Evolutionary conservation across 2,113 vertebrate genomes (phyloP).

Genomic region (Nipponia nippon): DNA sequence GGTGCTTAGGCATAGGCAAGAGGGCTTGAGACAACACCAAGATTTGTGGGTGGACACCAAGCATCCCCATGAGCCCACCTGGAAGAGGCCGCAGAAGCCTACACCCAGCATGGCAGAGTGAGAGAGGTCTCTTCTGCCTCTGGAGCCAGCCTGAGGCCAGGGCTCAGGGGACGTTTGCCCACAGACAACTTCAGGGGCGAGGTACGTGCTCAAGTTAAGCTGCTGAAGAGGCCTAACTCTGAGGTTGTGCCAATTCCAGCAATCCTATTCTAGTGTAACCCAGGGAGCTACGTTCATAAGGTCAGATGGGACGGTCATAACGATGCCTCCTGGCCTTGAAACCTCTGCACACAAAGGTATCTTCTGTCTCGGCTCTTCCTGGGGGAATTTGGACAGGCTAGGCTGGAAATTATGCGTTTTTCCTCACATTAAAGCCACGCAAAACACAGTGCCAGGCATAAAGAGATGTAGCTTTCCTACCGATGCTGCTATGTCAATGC

Average conservation of each 20-base stretch:
- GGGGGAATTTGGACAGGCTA: neutral
- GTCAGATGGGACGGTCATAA: neutral
- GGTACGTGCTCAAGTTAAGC: neutral
- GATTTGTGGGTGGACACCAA: neutral
- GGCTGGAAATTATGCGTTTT: neutral
- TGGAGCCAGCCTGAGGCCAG: neutral
- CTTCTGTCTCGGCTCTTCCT: neutral
- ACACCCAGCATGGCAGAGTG: accelerated
- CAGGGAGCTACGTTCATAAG: neutral
- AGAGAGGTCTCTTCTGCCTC: neutral
- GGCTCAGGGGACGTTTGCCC: neutral
- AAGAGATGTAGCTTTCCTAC: neutral
- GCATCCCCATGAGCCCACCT: neutral
- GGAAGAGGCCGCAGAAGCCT: neutral
- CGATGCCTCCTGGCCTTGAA: neutral
- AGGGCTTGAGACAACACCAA: neutral
- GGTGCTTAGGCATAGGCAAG: neutral
- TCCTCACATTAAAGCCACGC: neutral
- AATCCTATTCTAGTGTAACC: neutral
- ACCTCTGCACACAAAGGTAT: neutral
- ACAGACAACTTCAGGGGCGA: accelerated
- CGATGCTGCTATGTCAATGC: neutral
- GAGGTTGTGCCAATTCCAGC: neutral
- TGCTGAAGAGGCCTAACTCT: neutral
- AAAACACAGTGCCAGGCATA: neutral